Evolutionary conservation across 30 jellyfish, hydroid and myxozoan genomes (phyloP), one percentile per base, ranked within the genome.

Genomic region (Chrysaora quinquecirrha): DNA sequence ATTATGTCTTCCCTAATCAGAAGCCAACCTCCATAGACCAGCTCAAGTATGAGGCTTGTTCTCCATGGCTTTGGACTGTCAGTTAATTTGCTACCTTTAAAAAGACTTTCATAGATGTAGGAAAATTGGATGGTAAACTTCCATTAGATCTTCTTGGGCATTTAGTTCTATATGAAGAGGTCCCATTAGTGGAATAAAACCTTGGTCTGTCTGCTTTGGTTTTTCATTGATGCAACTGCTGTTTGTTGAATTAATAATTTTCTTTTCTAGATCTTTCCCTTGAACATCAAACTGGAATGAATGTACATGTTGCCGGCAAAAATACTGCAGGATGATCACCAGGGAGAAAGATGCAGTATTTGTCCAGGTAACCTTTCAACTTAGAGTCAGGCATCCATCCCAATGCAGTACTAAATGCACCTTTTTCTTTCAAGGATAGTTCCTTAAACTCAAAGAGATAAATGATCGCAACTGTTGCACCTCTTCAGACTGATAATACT

Each of bases 141-240:
- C 54, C 79, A 67, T 67, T 18, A 67, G 54, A 28, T 67, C 79
- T 30, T 67, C 79, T 25, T n/a, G 31, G 3, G 60, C 25, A 30
- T 67, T 67, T 30, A 67, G 19, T 1, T 54, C 25, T 3, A 31
- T 25, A 32, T 67, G 19, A 3, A 67, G 52, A 1, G 79, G 64
- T 0, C 79, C 60, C 0, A 32, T 2, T 2, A 31, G 2, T 6
- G 56, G 79, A 21, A 31, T 25, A 3, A 30, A 28, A 19, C 54
- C 79, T 32, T 67, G 79, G 11, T 9, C 16, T 0, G 60, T 35
- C 60, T 6, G 9, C 18, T 58, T 64, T 9, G 31, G 28, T 9
- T 20, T 31, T 2, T 4, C 9, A 1, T 43, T 27, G 48, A 16
- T 31, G 31, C 18, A 43, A 43, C 58, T 43, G 58, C 58, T 43